Percentiles rank a stretch among this genome's conserved stretches.
phyloP scores from a whole-genome alignment of 2,113 vertebrate species.

The Crotalus horridus region DNA sequence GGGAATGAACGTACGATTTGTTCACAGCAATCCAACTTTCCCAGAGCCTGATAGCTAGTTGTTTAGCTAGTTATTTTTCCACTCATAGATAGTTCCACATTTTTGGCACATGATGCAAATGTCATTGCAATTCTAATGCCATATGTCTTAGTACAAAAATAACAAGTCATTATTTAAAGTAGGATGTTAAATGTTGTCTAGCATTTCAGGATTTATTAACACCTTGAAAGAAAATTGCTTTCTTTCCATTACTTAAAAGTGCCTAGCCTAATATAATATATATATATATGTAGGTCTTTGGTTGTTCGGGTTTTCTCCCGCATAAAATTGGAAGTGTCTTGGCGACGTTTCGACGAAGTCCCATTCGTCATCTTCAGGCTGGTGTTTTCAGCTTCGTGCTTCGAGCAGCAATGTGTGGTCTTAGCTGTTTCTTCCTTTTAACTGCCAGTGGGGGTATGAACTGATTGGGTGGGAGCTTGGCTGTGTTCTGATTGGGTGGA shows the following conservation, averaged over 20 bases:
- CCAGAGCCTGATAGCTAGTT: slow-evolving; percentile 23
- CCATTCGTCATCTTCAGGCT: no score
- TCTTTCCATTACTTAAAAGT: slow-evolving; percentile 17
- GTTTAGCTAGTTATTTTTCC: slow-evolving; percentile 47
- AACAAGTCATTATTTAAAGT: slow-evolving; percentile 31
- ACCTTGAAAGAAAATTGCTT: slow-evolving; percentile 33
- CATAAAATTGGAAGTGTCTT: no score
- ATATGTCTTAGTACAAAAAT: slow-evolving; percentile 33
- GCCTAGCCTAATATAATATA: not conserved
- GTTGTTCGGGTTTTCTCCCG: no score
- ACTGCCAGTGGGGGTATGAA: no score
- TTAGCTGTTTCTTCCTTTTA: no score
- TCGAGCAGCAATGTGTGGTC: no score
- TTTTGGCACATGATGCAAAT: slow-evolving; percentile 37
- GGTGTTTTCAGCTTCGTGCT: no score
- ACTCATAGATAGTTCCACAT: slow-evolving; percentile 13
- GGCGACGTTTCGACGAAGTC: no score
- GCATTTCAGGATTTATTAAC: slow-evolving; percentile 16
- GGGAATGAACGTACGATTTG: no score
- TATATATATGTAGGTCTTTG: no score
- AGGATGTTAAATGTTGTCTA: slow-evolving; percentile 31
- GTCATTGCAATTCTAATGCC: slow-evolving; percentile 36
- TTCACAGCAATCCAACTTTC: not conserved
- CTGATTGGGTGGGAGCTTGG: no score
- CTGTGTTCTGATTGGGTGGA: no score